Conservation (phyloP, 2,113 vertebrate genomes). For the Picathartes gymnocephalus region DNA sequence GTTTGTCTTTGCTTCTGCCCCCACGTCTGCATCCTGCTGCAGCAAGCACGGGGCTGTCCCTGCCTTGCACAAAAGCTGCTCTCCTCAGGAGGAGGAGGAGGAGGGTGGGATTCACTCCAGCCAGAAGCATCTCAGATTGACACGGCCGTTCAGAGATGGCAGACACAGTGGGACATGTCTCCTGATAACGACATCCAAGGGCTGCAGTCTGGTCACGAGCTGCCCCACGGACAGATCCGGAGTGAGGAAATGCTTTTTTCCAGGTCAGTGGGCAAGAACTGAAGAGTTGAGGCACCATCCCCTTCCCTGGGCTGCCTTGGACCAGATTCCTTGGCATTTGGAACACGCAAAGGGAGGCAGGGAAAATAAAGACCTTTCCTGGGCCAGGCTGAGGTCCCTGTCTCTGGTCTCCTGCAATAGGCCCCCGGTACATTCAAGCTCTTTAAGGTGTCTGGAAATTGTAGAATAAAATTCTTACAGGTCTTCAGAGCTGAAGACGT, state of each 20-base stretch:
- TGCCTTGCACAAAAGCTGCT: background rate
- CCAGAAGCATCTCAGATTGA: background rate
- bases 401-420: background rate
- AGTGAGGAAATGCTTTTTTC: background rate
- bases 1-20: background rate
- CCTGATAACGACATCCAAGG: background rate
- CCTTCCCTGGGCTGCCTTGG: background rate
- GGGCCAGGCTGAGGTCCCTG: background rate
- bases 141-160: background rate
- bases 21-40: rapidly evolving
- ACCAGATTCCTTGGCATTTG: background rate
- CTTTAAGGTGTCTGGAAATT: background rate
- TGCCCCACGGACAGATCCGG: background rate
- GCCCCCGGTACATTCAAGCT: background rate
- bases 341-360: background rate
- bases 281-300: background rate
- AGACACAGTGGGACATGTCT: background rate
- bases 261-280: background rate
- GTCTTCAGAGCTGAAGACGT: background rate
- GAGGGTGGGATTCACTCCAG: background rate
- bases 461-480: background rate
- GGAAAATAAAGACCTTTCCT: background rate
- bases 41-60: background rate
- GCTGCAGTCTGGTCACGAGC: background rate
- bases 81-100: background rate